Evolutionary conservation across 2,888 invertebrate genomes (phyloP).

Genomic region (Eristalis tenax): DNA sequence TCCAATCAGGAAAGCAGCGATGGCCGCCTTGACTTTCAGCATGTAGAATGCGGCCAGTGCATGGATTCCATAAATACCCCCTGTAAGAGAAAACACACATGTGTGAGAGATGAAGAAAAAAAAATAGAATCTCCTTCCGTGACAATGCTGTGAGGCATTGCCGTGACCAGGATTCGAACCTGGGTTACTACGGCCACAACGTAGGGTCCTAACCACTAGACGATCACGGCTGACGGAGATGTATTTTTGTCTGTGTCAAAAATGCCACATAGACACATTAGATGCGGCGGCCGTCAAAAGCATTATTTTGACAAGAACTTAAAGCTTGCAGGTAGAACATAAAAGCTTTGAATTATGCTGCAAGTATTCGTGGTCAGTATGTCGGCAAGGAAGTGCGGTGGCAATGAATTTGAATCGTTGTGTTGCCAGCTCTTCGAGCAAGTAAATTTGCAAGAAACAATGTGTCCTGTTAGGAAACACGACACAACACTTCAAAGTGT

Average conservation of each 20-base stretch:
- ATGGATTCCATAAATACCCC: conserved; percentile 77
- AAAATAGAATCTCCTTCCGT: conserved; percentile 43
- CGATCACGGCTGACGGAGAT: conserved; percentile 76
- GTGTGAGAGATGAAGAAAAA: conserved; percentile 5
- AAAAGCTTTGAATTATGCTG: neutral
- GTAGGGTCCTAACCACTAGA: conserved; percentile 80
- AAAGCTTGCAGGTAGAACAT: neutral
- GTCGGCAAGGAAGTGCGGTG: neutral
- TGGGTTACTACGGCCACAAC: conserved; percentile 81
- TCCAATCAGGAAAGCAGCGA: conserved; percentile 79
- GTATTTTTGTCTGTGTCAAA: neutral
- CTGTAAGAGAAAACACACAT: conserved; percentile 59
- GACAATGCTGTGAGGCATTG: conserved; percentile 76
- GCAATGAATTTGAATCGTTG: neutral
- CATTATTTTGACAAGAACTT: neutral
- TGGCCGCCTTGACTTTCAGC: conserved; percentile 79
- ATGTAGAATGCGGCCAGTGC: conserved; percentile 79
- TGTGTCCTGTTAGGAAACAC: no score
- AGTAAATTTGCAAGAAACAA: no score
- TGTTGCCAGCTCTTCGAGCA: neutral
- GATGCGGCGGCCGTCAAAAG: neutral
- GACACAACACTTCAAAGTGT: no score
- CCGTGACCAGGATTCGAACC: conserved; percentile 80
- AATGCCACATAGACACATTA: neutral
- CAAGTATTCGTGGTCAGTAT: neutral